These are phyloP conservation scores for Hypothenemus hampei DNA, from an alignment of 1,140 invertebrate species.

Conservation along the genomic window DNA sequence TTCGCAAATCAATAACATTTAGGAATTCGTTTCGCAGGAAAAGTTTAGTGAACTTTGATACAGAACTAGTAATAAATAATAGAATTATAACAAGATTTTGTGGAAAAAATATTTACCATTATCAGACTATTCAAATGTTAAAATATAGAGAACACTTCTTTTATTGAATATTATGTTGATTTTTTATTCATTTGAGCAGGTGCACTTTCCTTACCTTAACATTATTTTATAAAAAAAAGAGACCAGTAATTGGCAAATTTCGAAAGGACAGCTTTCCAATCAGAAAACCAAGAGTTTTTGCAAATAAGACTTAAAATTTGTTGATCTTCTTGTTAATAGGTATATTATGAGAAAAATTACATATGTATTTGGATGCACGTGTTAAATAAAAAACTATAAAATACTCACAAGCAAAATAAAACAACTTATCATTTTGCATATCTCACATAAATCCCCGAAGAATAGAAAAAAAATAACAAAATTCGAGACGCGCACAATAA, in stretches of 20 bases:
- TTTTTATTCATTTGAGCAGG: not conserved
- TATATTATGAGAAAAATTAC: not conserved
- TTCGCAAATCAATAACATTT: no score
- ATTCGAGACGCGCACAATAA: not conserved
- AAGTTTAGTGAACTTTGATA: no score
- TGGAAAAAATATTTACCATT: no score
- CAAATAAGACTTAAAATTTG: no score
- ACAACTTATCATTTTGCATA: slow-evolving; percentile 18
- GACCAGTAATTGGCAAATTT: no score
- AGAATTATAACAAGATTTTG: no score
- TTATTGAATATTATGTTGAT: not conserved
- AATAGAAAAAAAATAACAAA: not conserved
- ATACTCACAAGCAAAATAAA: slow-evolving; percentile 19
- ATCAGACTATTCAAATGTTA: no score
- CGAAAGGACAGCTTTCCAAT: no score
- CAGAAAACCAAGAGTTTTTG: no score
- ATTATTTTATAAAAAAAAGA: not conserved
- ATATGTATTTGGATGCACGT: not conserved
- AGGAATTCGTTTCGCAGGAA: no score
- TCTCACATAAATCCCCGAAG: slow-evolving; percentile 1
- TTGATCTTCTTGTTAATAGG: not conserved
- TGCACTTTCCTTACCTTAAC: not conserved
- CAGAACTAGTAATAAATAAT: no score
- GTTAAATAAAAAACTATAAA: not conserved
- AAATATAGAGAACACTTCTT: no score